These are phyloP conservation scores for Mythimna impura DNA, from an alignment of 2,888 invertebrate species.

Conservation along the genomic window DNA sequence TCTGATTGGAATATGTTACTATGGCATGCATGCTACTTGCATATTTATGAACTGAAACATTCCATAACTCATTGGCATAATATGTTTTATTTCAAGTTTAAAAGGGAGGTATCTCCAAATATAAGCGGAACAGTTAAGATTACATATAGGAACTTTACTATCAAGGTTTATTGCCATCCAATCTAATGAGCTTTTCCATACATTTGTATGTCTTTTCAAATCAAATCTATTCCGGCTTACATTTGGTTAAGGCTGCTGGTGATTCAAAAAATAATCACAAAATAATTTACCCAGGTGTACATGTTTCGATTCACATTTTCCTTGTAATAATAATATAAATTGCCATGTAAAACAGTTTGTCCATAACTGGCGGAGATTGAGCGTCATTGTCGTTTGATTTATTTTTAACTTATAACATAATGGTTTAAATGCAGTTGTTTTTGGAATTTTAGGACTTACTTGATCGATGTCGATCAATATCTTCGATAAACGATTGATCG, in stretches of 20 bases:
- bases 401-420: background rate
- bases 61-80: slow-evolving; percentile 6
- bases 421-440: slow-evolving; percentile 7
- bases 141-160: slow-evolving; percentile 33
- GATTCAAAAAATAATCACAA: slow-evolving; percentile 35
- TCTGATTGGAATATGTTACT: too few relatives aligned
- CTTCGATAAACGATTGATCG: too few relatives aligned
- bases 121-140: slow-evolving; percentile 27
- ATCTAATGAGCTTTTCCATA: background rate
- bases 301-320: slow-evolving; percentile 31
- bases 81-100: background rate
- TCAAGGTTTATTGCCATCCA: slow-evolving; percentile 18
- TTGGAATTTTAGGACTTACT: background rate
- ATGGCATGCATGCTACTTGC: too few relatives aligned
- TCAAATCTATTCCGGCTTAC: slow-evolving; percentile 23
- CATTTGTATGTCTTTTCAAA: background rate
- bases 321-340: slow-evolving; percentile 24
- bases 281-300: slow-evolving; percentile 8
- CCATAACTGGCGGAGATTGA: slow-evolving; percentile 5
- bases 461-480: too few relatives aligned
- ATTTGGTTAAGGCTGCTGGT: slow-evolving; percentile 7
- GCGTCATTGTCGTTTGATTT: background rate
- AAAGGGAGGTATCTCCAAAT: slow-evolving; percentile 4
- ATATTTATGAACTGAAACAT: slow-evolving; percentile 48
- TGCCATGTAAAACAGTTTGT: slow-evolving; percentile 26